Conservation (phyloP, 2,888 invertebrate species). For the Aleiodes leptofemur region DNA sequence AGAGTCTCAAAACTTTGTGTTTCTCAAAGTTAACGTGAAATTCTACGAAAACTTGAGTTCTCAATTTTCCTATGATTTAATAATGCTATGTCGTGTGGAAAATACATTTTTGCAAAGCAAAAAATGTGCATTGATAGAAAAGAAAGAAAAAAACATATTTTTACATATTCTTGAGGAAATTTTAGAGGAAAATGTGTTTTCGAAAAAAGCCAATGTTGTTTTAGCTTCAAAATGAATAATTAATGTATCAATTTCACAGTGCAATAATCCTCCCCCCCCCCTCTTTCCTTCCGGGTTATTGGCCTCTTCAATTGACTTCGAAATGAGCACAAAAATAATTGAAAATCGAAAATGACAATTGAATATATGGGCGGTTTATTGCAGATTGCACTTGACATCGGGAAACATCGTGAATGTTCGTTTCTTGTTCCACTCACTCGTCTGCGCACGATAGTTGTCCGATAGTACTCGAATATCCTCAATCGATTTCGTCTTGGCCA, state of each 20-base stretch:
- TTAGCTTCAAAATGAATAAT: too few relatives aligned
- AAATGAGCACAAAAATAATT: neutral
- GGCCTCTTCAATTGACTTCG: neutral
- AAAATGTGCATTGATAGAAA: too few relatives aligned
- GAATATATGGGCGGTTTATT: constrained; percentile 38
- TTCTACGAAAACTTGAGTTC: neutral
- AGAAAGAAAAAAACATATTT: too few relatives aligned
- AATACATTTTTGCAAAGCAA: too few relatives aligned
- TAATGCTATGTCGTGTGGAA: too few relatives aligned
- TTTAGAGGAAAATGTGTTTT: too few relatives aligned
- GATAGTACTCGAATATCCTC: constrained; percentile 26
- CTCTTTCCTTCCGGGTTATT: constrained; percentile 4
- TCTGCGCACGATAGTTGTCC: constrained; percentile 28
- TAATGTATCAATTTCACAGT: neutral
- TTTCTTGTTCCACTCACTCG: constrained; percentile 10
- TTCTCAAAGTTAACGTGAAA: neutral
- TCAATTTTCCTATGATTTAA: neutral
- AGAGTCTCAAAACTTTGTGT: too few relatives aligned
- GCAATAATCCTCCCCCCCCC: neutral
- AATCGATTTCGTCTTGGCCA: constrained; percentile 22
- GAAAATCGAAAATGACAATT: constrained; percentile 40
- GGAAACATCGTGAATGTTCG: constrained; percentile 22
- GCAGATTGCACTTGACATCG: constrained; percentile 38
- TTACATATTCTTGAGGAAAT: too few relatives aligned
- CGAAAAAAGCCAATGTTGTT: too few relatives aligned